phyloP scores from a whole-genome alignment of 2,888 invertebrate genomes.

The Aphodius granarius region DNA sequence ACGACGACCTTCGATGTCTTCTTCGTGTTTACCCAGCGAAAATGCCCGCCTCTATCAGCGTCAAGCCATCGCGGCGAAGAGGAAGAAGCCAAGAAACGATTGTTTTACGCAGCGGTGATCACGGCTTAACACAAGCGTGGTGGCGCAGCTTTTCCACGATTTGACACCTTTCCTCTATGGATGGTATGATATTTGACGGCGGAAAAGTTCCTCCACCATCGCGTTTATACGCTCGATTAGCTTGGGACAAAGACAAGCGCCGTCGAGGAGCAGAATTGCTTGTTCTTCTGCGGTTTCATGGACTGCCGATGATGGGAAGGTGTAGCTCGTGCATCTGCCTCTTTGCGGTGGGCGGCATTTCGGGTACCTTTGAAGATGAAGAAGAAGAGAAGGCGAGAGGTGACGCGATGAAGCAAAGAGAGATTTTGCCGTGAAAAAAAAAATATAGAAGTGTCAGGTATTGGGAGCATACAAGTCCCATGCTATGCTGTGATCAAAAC shows the following conservation, averaged over 20 bases:
- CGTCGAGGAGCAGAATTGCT: conserved; percentile 25
- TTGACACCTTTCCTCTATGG: conserved; percentile 17
- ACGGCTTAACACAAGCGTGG: background rate
- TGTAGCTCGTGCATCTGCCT: conserved; percentile 13
- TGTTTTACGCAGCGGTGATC: background rate
- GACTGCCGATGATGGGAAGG: conserved; percentile 15
- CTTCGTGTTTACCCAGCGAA: background rate
- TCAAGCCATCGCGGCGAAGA: background rate
- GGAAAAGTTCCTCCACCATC: background rate
- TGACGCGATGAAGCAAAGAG: background rate
- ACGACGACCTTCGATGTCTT: background rate
- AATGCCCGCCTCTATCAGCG: background rate
- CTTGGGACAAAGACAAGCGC: conserved; percentile 39
- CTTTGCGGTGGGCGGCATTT: background rate
- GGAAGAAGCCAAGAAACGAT: background rate
- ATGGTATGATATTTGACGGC: too few relatives aligned
- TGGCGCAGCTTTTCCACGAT: background rate
- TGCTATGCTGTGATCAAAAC: too few relatives aligned
- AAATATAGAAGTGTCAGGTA: too few relatives aligned
- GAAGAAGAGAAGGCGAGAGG: background rate
- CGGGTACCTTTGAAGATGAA: background rate
- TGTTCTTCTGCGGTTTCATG: conserved; percentile 39
- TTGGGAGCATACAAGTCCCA: too few relatives aligned
- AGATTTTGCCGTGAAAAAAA: background rate
- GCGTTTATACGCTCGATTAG: conserved; percentile 41